Conservation (phyloP, 2,888 invertebrate species). For the Teleogryllus oceanicus region DNA sequence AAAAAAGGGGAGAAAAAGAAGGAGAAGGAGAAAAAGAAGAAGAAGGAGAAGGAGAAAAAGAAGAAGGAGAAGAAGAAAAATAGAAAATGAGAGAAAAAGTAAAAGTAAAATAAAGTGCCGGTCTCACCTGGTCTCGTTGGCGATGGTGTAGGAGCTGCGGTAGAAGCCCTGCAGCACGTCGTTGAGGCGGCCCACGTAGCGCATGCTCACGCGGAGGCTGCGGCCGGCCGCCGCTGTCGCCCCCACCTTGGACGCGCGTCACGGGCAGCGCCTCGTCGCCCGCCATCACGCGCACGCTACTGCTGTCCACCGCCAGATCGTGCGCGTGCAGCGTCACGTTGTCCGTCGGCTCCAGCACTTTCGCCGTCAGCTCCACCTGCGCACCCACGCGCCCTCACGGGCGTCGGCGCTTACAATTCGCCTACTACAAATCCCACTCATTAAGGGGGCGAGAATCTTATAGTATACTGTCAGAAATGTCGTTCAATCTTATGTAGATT, state of each 20-base stretch:
- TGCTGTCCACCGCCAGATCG: slow-evolving; percentile 62
- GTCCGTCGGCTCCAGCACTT: slow-evolving; percentile 58
- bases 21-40: no score
- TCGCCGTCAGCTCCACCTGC: slow-evolving; percentile 45
- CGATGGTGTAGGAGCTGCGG: slow-evolving; percentile 54
- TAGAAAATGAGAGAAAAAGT: no score
- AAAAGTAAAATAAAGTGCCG: no score
- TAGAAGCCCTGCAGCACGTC: slow-evolving; percentile 54
- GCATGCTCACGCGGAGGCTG: slow-evolving; percentile 45
- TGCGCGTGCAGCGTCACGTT: slow-evolving; percentile 73
- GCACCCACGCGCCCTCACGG: no score
- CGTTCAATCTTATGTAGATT: no score
- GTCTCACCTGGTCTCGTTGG: slow-evolving; percentile 38
- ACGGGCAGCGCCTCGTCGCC: slow-evolving; percentile 37
- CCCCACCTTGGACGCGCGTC: slow-evolving; percentile 40
- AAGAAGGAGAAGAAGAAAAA: no score
- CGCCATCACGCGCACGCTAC: slow-evolving; percentile 52
- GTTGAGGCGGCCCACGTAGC: slow-evolving; percentile 46
- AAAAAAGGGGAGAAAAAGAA: no score
- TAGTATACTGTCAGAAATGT: no score
- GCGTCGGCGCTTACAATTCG: no score
- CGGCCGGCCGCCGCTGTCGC: slow-evolving; percentile 41
- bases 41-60: no score
- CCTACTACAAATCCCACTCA: no score
- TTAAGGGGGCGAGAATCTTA: no score